A percentile compares a stretch with the other conserved stretches of the same genome.
phyloP scores from a whole-genome alignment of 1,140 invertebrate genomes.

The Acromyrmex heyeri region DNA sequence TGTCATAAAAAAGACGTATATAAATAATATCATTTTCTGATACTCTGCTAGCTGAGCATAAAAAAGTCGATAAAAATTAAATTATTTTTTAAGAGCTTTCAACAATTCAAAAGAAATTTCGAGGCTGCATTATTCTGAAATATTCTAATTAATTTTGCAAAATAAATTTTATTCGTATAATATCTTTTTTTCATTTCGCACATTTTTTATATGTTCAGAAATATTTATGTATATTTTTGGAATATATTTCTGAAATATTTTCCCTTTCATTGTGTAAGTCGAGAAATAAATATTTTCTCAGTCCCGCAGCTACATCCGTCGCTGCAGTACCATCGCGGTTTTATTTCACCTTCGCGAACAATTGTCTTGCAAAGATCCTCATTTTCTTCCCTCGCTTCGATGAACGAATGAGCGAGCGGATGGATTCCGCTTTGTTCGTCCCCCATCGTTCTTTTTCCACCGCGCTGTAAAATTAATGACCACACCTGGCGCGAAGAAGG shows the following conservation, averaged over 20 bases:
- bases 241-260: no score
- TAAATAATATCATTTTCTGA: slow-evolving; percentile 38
- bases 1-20: slow-evolving; percentile 52
- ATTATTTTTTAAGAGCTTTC: slow-evolving; percentile 14
- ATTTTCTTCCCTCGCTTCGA: slow-evolving; percentile 49
- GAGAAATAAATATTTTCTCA: background rate
- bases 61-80: background rate
- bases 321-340: slow-evolving; percentile 12
- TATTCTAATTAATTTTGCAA: background rate
- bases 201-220: background rate
- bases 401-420: slow-evolving; percentile 17
- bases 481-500: slow-evolving; percentile 67
- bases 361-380: slow-evolving; percentile 61
- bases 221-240: background rate
- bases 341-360: slow-evolving; percentile 61
- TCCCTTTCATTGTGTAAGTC: background rate
- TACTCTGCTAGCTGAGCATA: background rate
- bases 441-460: slow-evolving; percentile 58
- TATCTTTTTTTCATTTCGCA: background rate
- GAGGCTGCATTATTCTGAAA: background rate
- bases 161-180: background rate
- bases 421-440: slow-evolving; percentile 61
- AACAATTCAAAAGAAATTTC: slow-evolving; percentile 26
- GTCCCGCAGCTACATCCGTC: background rate
- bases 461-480: slow-evolving; percentile 72